These are phyloP conservation scores for Paramormyrops hopkinsi DNA, from an alignment of 2,797 vertebrate species.

Conservation along the genomic window DNA sequence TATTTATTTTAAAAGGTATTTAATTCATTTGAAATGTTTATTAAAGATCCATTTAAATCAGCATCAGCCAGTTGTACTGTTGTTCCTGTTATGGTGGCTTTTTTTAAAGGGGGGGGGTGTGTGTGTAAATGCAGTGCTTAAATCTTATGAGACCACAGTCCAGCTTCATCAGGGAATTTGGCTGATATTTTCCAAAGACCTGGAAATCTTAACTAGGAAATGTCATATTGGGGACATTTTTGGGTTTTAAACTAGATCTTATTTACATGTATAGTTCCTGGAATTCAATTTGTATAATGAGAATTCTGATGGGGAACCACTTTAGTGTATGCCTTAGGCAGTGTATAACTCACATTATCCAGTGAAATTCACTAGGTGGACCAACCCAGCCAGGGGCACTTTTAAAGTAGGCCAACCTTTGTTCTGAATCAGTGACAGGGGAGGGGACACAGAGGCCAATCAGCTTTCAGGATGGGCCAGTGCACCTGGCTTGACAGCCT, in stretches of 20 bases:
- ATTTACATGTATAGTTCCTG: background rate
- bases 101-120: background rate
- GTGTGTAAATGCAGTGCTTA: background rate
- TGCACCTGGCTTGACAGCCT: background rate
- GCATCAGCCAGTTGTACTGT: background rate
- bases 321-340: background rate
- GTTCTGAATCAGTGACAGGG: background rate
- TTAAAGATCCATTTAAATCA: conserved; percentile 8
- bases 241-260: background rate
- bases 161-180: background rate
- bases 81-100: background rate
- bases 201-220: background rate
- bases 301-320: background rate
- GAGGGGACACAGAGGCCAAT: background rate
- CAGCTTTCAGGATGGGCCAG: background rate
- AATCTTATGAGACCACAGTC: background rate
- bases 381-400: background rate
- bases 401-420: background rate
- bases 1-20: background rate
- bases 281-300: background rate
- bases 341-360: background rate
- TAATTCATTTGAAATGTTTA: conserved; percentile 18
- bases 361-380: background rate
- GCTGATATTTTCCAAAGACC: too few species aligned
- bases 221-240: background rate